These are phyloP conservation scores for Doris montereyensis DNA, from an alignment of 2,888 invertebrate genomes.

Conservation along the genomic window DNA sequence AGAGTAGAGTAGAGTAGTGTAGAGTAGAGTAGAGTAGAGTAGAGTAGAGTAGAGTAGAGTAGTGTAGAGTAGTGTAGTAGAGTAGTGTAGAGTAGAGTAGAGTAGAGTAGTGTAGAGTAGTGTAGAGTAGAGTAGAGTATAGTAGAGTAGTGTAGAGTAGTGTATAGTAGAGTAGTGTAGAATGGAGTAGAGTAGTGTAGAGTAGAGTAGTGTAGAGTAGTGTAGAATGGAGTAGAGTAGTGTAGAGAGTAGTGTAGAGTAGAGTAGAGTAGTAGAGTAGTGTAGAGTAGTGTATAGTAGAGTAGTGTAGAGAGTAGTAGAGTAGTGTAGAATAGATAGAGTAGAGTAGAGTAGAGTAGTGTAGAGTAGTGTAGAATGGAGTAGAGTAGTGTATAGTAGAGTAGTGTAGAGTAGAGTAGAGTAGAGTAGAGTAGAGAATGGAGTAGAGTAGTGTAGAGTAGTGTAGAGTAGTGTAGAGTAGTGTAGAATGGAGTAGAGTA, in stretches of 20 bases:
- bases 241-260: conserved; percentile 5
- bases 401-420: too few species aligned
- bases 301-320: not conserved
- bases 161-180: not conserved
- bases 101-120: not conserved
- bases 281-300: too few species aligned
- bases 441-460: not conserved
- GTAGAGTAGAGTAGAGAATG: too few species aligned
- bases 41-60: not conserved
- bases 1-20: not conserved
- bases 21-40: not conserved
- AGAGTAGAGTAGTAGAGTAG: too few species aligned
- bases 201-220: too few species aligned
- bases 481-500: not conserved
- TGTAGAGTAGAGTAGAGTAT: not conserved
- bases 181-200: too few species aligned
- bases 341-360: not conserved
- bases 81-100: not conserved
- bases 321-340: not conserved
- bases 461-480: too few species aligned
- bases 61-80: not conserved
- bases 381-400: too few species aligned
- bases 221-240: too few species aligned
- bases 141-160: not conserved
- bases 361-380: not conserved